phyloP scores from a whole-genome alignment of 2,113 vertebrate species.

The Tricholaema leucomelas region DNA sequence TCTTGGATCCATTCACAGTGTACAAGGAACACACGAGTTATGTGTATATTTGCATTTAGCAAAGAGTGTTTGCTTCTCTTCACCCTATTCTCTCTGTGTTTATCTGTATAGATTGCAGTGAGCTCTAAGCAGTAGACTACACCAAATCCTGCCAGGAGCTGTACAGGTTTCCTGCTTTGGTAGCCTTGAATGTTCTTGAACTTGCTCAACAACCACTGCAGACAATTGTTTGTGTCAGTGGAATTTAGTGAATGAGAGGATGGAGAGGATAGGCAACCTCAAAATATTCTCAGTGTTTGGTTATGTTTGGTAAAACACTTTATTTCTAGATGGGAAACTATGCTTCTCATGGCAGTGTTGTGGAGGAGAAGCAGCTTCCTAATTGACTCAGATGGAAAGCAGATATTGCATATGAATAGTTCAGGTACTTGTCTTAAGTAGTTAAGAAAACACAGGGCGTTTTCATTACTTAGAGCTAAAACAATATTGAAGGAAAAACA shows the following conservation, averaged over 20 bases:
- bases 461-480: background rate
- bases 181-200: background rate
- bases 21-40: background rate
- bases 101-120: background rate
- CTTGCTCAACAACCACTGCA: accelerated
- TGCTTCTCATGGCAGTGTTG: background rate
- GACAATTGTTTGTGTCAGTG: background rate
- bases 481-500: background rate
- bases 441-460: background rate
- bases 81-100: background rate
- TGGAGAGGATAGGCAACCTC: background rate
- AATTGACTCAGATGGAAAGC: background rate
- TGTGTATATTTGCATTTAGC: background rate
- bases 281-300: background rate
- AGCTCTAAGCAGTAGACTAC: background rate
- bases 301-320: background rate
- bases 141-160: background rate
- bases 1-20: background rate
- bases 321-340: background rate
- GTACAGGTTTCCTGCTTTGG: background rate
- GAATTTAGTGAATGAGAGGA: background rate
- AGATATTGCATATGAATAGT: background rate
- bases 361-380: background rate
- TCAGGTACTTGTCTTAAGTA: background rate
- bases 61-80: background rate